Evolutionary conservation across 2,888 invertebrate genomes (phyloP).

Genomic region (Fragum fragum): DNA sequence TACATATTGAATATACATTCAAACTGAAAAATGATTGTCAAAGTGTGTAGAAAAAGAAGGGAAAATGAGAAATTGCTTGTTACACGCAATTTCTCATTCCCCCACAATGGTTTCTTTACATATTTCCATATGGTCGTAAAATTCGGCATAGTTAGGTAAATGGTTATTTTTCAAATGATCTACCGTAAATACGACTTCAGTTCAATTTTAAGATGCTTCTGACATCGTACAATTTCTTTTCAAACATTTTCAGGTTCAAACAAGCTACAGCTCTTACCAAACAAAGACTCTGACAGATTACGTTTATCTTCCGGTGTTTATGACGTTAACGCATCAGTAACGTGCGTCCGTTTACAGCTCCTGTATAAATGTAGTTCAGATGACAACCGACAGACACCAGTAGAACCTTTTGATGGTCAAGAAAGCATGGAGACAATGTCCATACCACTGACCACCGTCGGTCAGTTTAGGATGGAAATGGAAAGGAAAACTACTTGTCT

Average conservation of each 20-base stretch:
- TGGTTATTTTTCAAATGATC: no score
- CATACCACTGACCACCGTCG: conserved; percentile 41
- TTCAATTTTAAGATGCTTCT: no score
- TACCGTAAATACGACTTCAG: no score
- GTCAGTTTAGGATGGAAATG: conserved; percentile 32
- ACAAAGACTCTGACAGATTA: conserved; percentile 20
- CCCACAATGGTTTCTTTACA: no score
- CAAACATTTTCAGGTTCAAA: background rate
- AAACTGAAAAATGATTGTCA: no score
- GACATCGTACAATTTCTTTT: no score
- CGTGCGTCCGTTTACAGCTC: conserved; percentile 29
- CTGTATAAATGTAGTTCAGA: conserved; percentile 21
- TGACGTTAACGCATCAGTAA: conserved; percentile 30
- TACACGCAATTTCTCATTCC: no score
- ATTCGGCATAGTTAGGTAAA: no score
- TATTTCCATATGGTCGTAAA: no score
- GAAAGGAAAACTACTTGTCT: conserved; percentile 8
- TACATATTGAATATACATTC: no score
- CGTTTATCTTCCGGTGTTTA: conserved; percentile 41
- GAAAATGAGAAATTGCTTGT: no score
- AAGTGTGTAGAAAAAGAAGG: no score
- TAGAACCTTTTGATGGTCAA: conserved; percentile 45
- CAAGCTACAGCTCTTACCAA: conserved; percentile 35
- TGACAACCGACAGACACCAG: conserved; percentile 50
- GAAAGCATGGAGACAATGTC: conserved; percentile 6